Base-by-base conservation (phyloP, 2,113 vertebrate species). In the Pedetes capensis region DNA sequence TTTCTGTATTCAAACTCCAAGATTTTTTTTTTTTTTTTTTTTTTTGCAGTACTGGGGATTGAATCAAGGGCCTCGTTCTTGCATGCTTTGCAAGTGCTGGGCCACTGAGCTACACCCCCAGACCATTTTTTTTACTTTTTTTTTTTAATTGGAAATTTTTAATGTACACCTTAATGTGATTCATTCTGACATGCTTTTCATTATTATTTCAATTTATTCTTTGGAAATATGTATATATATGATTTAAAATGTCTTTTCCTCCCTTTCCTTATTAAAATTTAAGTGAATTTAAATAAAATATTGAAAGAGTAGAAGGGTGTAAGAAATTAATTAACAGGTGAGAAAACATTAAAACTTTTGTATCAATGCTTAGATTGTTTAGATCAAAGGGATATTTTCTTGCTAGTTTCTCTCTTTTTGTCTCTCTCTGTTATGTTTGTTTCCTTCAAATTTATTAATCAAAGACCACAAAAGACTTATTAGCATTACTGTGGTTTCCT, bases 1-100 rank as follows among this genome's bases (percentile, higher is more conserved):
- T 93, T 95, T 66, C 57, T 78, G 68, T 84, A 88, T 49, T 96
- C 22, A 90, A 53, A 59, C n/a, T 68, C 71, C 37, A 96, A 87
- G 71, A 89, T 47, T 80, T 49, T 89, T n/a, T n/a, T n/a, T n/a
- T n/a, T n/a, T n/a, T n/a, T n/a, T n/a, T n/a, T n/a, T n/a, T n/a
- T n/a, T n/a, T n/a, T n/a, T n/a, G n/a, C n/a, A n/a, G n/a, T n/a
- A n/a, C n/a, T n/a, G n/a, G n/a, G n/a, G n/a, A n/a, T n/a, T n/a
- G n/a, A n/a, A n/a, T n/a, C n/a, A n/a, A n/a, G n/a, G n/a, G n/a
- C n/a, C n/a, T n/a, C n/a, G n/a, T n/a, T n/a, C n/a, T n/a, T n/a
- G n/a, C n/a, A n/a, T n/a, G n/a, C n/a, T n/a, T n/a, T n/a, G n/a
- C n/a, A n/a, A n/a, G n/a, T n/a, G n/a, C n/a, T n/a, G n/a, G n/a